Percentiles rank a stretch among this genome's conserved stretches.
These are phyloP conservation scores for Trachelus stipa DNA, from an alignment of 2,888 invertebrate species.

Conservation along the genomic window DNA sequence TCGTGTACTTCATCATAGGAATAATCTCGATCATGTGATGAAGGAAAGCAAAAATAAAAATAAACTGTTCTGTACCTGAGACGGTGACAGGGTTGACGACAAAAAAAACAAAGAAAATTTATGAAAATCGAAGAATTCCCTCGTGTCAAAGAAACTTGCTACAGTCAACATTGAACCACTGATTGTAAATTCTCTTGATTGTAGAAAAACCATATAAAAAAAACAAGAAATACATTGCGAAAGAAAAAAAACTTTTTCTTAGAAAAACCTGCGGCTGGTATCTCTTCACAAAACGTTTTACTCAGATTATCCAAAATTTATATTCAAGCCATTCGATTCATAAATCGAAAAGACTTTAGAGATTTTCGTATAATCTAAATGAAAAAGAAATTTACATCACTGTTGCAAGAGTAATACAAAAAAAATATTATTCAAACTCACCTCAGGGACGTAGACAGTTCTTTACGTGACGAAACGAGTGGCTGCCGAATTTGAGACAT, in stretches of 20 bases:
- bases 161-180: neutral
- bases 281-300: neutral
- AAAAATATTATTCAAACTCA: slow-evolving; percentile 28
- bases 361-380: neutral
- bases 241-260: too few relatives aligned
- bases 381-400: neutral
- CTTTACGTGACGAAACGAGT: slow-evolving; percentile 51
- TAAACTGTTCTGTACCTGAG: neutral
- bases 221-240: too few relatives aligned
- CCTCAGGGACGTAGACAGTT: slow-evolving; percentile 56
- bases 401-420: neutral
- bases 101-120: neutral
- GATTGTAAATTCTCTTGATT: neutral
- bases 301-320: neutral
- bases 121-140: neutral
- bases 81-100: neutral
- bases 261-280: neutral
- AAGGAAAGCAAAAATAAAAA: neutral
- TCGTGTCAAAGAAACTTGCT: neutral
- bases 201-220: too few relatives aligned
- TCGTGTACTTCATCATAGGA: neutral
- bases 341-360: neutral
- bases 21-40: neutral
- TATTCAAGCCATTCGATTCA: neutral
- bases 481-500: slow-evolving; percentile 49